Evolutionary conservation across 2,797 vertebrate species (phyloP), one percentile per base, ranked within the genome.

Genomic region (Sebastes ruberrimus): DNA sequence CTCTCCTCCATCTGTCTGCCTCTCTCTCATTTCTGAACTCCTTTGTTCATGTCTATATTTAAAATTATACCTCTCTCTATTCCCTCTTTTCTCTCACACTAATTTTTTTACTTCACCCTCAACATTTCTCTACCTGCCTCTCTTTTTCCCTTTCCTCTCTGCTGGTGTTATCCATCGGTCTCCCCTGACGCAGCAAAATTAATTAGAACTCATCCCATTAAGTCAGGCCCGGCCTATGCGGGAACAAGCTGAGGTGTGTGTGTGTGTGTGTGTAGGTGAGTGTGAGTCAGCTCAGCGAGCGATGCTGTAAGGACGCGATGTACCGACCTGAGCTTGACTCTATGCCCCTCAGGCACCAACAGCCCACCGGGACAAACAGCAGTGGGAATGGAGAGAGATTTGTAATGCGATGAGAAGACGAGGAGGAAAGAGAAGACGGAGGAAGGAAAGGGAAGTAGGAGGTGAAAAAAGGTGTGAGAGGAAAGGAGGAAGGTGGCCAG

Each of bases 181-280:
- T 91, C 85, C 76, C 87, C 69, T 78, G 83, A 86, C 18, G 28
- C 83, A 79, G 82, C 67, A 73, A 82, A 88, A 88, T 92, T 89
- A 92, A 90, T 90, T 88, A 87, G 68, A 86, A 55, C 84, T 87
- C 87, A 88, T 88, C 78, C 81, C 76, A 85, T 90, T 91, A 91
- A 82, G 59, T 86, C 57, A 56, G 59, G 7, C 46, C 20, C 22
- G 10, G 70, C 71, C 66, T 81, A n/a, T 66, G 79, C 56, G 6
- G 60, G 73, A 83, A 63, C 71, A 74, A 66, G 67, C 73, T 49
- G 52, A 71, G 49, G 80, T 78, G 65, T 78, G 78, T 74, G 81
- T 75, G 14, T 73, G 63, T 35, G 30, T 60, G 61, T 62, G 49
- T 28, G 27, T 49, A 7, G 55, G 66, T 68, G 33, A 35, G 60